Evolutionary conservation across 1,140 invertebrate species (phyloP).

Genomic region (Solen grandis): DNA sequence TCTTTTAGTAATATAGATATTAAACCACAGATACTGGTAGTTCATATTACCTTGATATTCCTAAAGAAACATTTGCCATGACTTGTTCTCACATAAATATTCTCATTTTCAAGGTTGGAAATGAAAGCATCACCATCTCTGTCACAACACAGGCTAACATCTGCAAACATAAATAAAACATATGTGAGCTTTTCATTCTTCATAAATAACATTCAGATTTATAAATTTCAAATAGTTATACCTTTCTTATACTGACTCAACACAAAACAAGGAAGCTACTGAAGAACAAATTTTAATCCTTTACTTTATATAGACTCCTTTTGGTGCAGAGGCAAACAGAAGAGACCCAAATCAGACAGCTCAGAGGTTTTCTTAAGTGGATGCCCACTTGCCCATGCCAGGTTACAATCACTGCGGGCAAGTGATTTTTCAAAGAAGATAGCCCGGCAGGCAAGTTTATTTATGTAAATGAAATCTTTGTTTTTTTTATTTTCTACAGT

Average conservation of each 20-base stretch:
- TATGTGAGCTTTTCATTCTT: not conserved
- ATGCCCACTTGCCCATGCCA: too few species aligned
- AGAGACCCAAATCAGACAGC: too few species aligned
- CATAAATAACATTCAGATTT: not conserved
- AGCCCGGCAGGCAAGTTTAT: too few species aligned
- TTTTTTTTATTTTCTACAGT: too few species aligned
- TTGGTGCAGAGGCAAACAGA: too few species aligned
- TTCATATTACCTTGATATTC: constrained; percentile 44
- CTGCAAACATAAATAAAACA: not conserved
- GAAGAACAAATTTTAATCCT: not conserved
- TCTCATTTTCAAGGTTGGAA: constrained; percentile 8
- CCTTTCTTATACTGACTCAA: not conserved
- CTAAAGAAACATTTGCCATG: constrained; percentile 13
- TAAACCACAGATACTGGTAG: too few species aligned
- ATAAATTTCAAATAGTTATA: not conserved
- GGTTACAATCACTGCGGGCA: too few species aligned
- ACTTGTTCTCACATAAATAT: constrained; percentile 2
- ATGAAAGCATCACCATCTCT: constrained; percentile 17
- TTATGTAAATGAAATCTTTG: too few species aligned
- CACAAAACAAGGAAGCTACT: not conserved
- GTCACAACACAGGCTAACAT: constrained; percentile 10
- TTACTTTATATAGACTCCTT: not conserved
- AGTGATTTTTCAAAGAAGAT: too few species aligned
- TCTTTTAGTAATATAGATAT: too few species aligned
- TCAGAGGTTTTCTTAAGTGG: too few species aligned